These are phyloP conservation scores for Boulengerochromis microlepis DNA, from an alignment of 2,113 vertebrate species.

Conservation along the genomic window DNA sequence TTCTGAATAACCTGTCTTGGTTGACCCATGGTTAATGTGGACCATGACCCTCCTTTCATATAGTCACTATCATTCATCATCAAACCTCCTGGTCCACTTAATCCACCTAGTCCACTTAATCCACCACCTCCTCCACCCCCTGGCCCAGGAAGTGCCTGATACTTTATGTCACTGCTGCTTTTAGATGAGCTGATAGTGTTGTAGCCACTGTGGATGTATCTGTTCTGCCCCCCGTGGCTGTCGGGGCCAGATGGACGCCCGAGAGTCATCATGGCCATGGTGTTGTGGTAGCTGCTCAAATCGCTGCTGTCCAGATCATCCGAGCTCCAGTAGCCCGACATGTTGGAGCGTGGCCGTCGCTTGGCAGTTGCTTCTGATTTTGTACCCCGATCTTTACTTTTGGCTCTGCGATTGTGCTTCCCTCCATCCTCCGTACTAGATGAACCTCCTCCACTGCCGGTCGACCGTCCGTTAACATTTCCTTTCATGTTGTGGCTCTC, in stretches of 20 bases:
- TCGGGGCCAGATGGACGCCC: conserved; percentile 74
- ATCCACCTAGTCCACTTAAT: conserved; percentile 7
- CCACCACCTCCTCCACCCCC: conserved; percentile 28
- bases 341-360: conserved; percentile 88
- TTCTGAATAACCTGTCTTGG: conserved; percentile 90
- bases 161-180: conserved; percentile 82
- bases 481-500: conserved; percentile 82
- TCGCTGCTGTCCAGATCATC: conserved; percentile 92
- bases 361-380: conserved; percentile 87
- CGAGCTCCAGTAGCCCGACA: conserved; percentile 98
- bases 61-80: conserved; percentile 78
- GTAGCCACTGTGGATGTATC: conserved; percentile 92
- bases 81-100: conserved; percentile 13
- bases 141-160: conserved; percentile 69
- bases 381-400: conserved; percentile 90
- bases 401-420: conserved; percentile 86
- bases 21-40: conserved; percentile 90
- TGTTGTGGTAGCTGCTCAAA: conserved; percentile 86
- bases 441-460: conserved; percentile 55
- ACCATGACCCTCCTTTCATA: conserved; percentile 94
- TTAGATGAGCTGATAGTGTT: conserved; percentile 94
- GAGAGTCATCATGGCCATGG: conserved; percentile 88
- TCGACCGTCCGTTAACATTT: conserved; percentile 80
- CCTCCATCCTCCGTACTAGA: conserved; percentile 75
- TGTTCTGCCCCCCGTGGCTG: conserved; percentile 71